phyloP scores from a whole-genome alignment of 2,113 vertebrate genomes.

The Brevimyrus niger region DNA sequence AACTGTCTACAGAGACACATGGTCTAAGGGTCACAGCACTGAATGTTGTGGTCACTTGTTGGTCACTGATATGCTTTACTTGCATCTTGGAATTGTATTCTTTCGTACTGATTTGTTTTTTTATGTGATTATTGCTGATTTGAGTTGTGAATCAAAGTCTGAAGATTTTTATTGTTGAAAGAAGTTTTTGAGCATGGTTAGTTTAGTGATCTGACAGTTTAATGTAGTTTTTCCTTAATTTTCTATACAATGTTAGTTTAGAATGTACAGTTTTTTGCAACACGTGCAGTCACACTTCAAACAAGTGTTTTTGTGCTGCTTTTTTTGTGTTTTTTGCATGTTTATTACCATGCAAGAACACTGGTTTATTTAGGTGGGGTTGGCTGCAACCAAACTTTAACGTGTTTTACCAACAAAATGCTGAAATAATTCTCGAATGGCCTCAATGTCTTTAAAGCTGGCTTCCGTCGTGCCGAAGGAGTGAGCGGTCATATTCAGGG shows the following conservation, averaged over 20 bases:
- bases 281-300: neutral
- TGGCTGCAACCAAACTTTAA: neutral
- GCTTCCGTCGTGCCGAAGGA: slow-evolving; percentile 76
- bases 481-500: slow-evolving; percentile 71
- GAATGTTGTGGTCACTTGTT: neutral
- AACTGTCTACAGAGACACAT: neutral
- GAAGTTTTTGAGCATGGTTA: neutral
- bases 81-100: neutral
- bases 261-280: neutral
- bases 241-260: neutral
- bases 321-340: neutral
- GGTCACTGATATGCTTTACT: neutral
- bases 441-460: slow-evolving; percentile 96
- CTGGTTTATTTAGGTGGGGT: neutral
- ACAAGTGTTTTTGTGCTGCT: neutral
- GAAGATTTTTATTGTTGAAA: neutral
- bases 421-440: slow-evolving; percentile 72
- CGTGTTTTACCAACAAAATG: slow-evolving; percentile 37
- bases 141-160: neutral
- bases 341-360: neutral
- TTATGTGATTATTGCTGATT: neutral
- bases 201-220: neutral
- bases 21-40: neutral
- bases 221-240: neutral
- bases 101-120: neutral